phyloP scores from a whole-genome alignment of 2,797 vertebrate genomes.

The Pagetopsis macropterus region DNA sequence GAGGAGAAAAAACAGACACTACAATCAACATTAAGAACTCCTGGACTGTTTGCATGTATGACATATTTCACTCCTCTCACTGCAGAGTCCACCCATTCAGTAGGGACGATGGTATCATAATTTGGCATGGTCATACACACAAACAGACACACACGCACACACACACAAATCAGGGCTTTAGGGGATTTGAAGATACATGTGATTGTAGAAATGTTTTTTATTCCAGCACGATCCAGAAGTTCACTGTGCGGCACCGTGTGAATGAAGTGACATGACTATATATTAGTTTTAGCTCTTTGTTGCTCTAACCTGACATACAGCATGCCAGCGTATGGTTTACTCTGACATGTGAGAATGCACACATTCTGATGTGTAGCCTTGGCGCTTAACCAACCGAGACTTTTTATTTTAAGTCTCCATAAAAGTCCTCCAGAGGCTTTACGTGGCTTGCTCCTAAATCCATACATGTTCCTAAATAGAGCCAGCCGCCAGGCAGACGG shows the following conservation, averaged over 20 bases:
- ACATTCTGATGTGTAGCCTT: conserved; percentile 36
- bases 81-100: conserved; percentile 75
- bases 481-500: conserved; percentile 70
- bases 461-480: conserved; percentile 70
- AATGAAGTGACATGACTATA: neutral
- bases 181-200: conserved; percentile 52
- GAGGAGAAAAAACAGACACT: neutral
- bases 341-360: conserved; percentile 43
- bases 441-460: conserved; percentile 45
- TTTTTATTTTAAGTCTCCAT: conserved; percentile 57
- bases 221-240: conserved; percentile 25
- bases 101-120: conserved; percentile 74
- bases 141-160: conserved; percentile 25
- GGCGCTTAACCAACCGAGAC: conserved; percentile 25
- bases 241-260: conserved; percentile 2
- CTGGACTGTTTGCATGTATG: conserved; percentile 48
- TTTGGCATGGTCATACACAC: conserved; percentile 52
- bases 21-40: conserved; percentile 43
- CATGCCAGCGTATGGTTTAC: conserved; percentile 39
- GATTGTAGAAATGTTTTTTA: conserved; percentile 47
- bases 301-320: conserved; percentile 9
- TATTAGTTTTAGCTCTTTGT: neutral
- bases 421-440: conserved; percentile 48
- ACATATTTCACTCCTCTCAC: conserved; percentile 63
- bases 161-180: conserved; percentile 34